Conservation (phyloP, 2,113 vertebrate genomes). For the Columbina picui region DNA sequence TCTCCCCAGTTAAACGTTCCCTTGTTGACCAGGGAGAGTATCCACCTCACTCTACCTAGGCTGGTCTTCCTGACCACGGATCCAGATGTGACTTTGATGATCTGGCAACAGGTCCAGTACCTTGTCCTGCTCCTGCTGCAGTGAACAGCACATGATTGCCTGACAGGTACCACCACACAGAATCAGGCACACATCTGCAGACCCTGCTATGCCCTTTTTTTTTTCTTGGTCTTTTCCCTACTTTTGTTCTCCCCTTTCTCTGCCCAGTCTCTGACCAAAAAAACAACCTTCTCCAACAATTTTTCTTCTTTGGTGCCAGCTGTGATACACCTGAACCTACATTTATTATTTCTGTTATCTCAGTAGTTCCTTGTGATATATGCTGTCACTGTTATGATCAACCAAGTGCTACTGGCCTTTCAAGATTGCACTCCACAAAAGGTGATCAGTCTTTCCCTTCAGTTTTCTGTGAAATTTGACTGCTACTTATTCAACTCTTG, state of each 20-base stretch:
- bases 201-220: background rate
- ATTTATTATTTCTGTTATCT: background rate
- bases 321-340: background rate
- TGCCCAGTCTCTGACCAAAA: background rate
- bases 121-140: background rate
- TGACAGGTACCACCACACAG: background rate
- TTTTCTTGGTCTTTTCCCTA: background rate
- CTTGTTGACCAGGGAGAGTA: background rate
- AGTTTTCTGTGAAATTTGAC: background rate
- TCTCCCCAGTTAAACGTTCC: background rate
- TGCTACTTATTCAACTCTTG: background rate
- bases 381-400: background rate
- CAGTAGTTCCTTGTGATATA: background rate
- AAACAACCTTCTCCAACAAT: background rate
- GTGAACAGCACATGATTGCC: background rate
- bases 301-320: background rate
- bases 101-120: background rate
- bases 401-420: background rate
- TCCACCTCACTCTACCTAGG: rapidly evolving
- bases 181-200: too few species aligned
- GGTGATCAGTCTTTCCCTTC: background rate
- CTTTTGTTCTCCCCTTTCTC: background rate
- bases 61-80: background rate
- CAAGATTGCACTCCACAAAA: background rate
- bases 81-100: background rate